Evolutionary conservation across 2,113 vertebrate genomes (phyloP).

Genomic region (Typhlomys cinereus): DNA sequence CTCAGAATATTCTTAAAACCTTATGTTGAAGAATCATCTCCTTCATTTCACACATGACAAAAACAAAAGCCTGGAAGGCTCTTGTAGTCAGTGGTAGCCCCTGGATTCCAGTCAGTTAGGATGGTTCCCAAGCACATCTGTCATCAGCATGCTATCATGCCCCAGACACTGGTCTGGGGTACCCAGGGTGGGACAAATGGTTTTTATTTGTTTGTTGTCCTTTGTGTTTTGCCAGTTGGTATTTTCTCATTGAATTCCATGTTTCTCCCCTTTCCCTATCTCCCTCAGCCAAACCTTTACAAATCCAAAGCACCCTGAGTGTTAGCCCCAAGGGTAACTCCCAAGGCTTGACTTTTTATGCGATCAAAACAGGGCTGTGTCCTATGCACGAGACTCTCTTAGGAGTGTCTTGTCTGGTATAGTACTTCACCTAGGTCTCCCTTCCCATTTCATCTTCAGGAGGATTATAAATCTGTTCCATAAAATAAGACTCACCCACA

Average conservation of each 20-base stretch:
- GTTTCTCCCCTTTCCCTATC: not conserved
- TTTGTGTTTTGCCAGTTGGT: not conserved
- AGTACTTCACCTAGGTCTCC: not conserved
- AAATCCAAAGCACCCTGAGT: not conserved
- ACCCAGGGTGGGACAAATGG: accelerated
- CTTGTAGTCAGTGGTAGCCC: not conserved
- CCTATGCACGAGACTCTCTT: not conserved
- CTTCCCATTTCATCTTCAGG: not conserved
- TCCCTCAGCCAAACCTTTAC: not conserved
- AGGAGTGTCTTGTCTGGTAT: not conserved
- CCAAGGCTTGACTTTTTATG: not conserved
- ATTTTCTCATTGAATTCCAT: not conserved
- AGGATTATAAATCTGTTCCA: not conserved
- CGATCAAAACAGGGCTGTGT: not conserved
- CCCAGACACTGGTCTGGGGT: not conserved
- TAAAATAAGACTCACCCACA: not conserved
- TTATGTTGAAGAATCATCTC: not conserved
- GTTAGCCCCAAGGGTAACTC: accelerated
- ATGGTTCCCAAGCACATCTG: not conserved
- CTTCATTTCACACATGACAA: not conserved
- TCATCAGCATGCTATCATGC: accelerated
- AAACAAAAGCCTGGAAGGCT: not conserved
- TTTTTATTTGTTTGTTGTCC: not conserved
- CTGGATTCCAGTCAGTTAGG: not conserved
- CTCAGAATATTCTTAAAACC: not conserved